Conservation (phyloP, 2,888 invertebrate genomes). For the Synanthedon formicaeformis region DNA sequence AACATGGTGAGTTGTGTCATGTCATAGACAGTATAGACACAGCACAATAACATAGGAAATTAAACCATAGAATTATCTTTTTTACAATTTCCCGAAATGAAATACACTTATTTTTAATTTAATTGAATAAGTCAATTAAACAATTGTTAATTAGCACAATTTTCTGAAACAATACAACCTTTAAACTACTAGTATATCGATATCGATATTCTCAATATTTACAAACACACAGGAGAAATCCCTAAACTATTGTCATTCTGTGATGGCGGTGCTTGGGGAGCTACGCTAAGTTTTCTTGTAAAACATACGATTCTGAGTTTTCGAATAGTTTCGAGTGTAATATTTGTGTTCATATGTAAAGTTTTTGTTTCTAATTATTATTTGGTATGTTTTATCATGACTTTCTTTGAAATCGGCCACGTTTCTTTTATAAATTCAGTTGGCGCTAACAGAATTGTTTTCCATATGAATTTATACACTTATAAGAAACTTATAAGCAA, state of each 20-base stretch:
- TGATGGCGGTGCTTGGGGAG: conserved; percentile 57
- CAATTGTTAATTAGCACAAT: no score
- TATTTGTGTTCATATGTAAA: conserved; percentile 14
- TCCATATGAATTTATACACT: conserved; percentile 22
- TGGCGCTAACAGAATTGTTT: conserved; percentile 52
- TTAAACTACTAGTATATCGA: neutral
- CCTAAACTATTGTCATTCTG: conserved; percentile 32
- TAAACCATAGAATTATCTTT: no score
- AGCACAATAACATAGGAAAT: no score
- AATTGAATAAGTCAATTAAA: no score
- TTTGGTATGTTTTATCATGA: conserved; percentile 23
- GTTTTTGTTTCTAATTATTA: conserved; percentile 11
- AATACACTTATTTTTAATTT: no score
- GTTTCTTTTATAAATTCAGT: conserved; percentile 25
- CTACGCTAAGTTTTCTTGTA: conserved; percentile 43
- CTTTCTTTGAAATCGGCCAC: conserved; percentile 22
- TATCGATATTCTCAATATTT: neutral
- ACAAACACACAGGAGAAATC: neutral
- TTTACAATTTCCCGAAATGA: no score
- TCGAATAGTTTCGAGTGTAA: conserved; percentile 23
- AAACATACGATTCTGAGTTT: conserved; percentile 39
- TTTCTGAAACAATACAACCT: no score
- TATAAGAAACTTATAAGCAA: conserved; percentile 41
- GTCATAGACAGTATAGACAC: no score
- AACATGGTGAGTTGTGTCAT: no score